A percentile compares a stretch with the other conserved stretches of the same genome.
Conservation (phyloP, 2,797 vertebrate species). For the Gouania willdenowi region DNA sequence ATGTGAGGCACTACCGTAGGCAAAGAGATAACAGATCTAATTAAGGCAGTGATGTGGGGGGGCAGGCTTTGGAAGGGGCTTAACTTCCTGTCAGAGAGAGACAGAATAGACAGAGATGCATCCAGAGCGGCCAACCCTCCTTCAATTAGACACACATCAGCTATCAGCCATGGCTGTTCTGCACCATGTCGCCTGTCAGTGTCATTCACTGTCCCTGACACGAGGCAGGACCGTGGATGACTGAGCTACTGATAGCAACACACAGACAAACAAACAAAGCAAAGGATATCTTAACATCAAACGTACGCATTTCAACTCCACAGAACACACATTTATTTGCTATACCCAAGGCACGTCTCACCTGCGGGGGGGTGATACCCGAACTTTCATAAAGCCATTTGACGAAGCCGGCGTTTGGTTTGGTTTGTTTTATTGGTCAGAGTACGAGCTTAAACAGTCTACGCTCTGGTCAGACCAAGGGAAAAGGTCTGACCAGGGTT, state of each 20-base stretch:
- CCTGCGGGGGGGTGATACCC: too few relatives aligned
- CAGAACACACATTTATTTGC: too few relatives aligned
- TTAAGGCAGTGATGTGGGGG: conserved; percentile 66
- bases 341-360: too few relatives aligned
- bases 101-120: conserved; percentile 56
- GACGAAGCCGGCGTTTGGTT: too few relatives aligned
- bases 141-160: conserved; percentile 72
- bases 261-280: conserved; percentile 18
- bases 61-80: conserved; percentile 54
- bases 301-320: too few relatives aligned
- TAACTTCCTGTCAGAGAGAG: conserved; percentile 60
- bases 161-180: conserved; percentile 61
- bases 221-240: conserved; percentile 27
- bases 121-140: conserved; percentile 46
- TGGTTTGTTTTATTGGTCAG: too few relatives aligned
- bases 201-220: conserved; percentile 68
- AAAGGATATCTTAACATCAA: too few relatives aligned
- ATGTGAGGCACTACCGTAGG: too few relatives aligned
- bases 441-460: too few relatives aligned
- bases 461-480: too few relatives aligned
- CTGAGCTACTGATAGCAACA: conserved; percentile 32
- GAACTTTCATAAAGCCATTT: too few relatives aligned
- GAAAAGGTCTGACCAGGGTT: too few relatives aligned
- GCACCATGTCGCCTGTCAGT: conserved; percentile 57
- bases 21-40: conserved; percentile 72